Percentiles rank a stretch among this genome's conserved stretches.
Conservation (phyloP, 2,113 vertebrate genomes). For the Eurypyga helias region DNA sequence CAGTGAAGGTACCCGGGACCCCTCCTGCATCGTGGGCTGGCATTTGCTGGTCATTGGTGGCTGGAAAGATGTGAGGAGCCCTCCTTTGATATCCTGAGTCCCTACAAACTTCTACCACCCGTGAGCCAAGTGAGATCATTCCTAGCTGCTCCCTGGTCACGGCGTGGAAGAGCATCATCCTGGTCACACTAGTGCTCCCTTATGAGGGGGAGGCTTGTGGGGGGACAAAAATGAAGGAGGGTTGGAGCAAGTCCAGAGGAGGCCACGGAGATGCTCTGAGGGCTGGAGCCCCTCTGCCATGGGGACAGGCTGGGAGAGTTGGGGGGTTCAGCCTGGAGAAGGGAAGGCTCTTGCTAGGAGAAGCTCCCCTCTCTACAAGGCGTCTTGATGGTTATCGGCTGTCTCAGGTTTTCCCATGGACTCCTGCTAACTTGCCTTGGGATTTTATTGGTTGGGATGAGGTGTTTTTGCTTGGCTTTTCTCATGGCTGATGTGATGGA, state of each 20-base stretch:
- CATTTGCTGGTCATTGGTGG: neutral
- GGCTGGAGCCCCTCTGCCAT: too few species aligned
- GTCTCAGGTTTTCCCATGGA: neutral
- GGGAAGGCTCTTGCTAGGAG: neutral
- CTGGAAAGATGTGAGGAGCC: neutral
- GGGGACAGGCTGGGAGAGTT: too few species aligned
- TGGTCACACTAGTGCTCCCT: neutral
- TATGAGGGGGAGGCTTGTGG: neutral
- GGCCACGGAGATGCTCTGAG: too few species aligned
- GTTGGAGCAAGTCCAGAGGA: neutral
- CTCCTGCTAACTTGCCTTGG: neutral
- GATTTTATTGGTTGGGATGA: neutral
- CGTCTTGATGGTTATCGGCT: neutral
- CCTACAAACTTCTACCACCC: neutral
- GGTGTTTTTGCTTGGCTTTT: neutral
- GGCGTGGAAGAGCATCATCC: neutral
- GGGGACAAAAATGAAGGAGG: neutral
- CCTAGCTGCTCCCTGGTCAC: neutral
- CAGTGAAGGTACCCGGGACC: neutral
- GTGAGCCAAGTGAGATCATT: neutral
- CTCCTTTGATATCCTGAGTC: neutral
- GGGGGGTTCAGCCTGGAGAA: too few species aligned
- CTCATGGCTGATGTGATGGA: neutral
- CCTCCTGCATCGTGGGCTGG: fast-evolving
- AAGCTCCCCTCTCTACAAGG: neutral